Evolutionary conservation across 2,888 invertebrate species (phyloP), one percentile per base, ranked within the genome.

Genomic region (Drosophila acutilabella): DNA sequence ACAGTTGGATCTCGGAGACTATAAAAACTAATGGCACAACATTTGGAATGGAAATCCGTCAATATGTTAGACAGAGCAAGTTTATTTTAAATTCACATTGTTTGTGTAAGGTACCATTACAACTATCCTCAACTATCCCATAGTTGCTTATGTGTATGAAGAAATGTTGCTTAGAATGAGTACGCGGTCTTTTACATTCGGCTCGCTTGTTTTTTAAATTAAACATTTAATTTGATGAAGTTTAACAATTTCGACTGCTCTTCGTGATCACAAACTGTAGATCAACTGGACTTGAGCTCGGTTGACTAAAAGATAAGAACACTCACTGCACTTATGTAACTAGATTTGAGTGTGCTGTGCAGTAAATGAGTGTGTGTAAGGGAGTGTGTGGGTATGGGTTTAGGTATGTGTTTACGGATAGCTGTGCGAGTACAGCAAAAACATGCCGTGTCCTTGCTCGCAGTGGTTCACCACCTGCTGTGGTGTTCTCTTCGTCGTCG

Each of bases 401-500:
- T 13, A 3, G n/a, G 7, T 47, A 40, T 47, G 38, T 58, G 13
- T 36, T 13, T 36, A 36, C 36, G 45, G 60, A 14, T 64, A 26
- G 40, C 26, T 51, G 23, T 44, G n/a, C 33, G 13, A 47, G 44
- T 45, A 53, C 16, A 56, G 59, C 65, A 59, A 45, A 30, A 51
- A 61, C 53, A 58, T 68, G 53, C 53, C 47, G 67, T 68, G 78
- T 68, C 75, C 61, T 58, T 74, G 79, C 72, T 81, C n/a, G n/a
- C n/a, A n/a, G n/a, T n/a, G n/a, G 72, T 58, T 79, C 81, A 65
- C 84, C 77, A 81, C 81, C 84, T 70, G 77, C 79, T 79, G 80
- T 40, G 76, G 59, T 56, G 42, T 67, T 67, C 64, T 58, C 68
- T 45, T 18, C 74, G 42, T 67, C 48, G 23, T 65, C 71, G 65